Conservation (phyloP, 2,888 invertebrate genomes). For the Catonia carolina region DNA sequence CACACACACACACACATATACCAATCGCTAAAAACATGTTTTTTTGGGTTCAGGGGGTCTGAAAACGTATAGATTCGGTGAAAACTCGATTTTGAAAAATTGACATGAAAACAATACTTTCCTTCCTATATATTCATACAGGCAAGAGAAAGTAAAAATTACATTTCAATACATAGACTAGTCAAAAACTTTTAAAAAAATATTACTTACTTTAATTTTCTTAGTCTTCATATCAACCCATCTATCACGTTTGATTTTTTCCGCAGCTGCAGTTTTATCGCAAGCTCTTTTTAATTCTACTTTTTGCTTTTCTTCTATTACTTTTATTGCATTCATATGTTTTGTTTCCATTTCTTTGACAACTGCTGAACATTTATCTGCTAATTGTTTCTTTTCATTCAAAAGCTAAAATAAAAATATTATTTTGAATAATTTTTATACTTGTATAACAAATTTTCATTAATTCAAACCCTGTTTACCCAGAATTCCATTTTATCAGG, state of each 20-base stretch:
- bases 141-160: no score
- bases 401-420: slow-evolving; percentile 55
- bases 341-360: slow-evolving; percentile 60
- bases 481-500: no score
- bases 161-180: not conserved
- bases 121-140: no score
- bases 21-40: no score
- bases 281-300: slow-evolving; percentile 67
- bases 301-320: slow-evolving; percentile 65
- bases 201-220: slow-evolving; percentile 64
- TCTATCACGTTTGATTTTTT: slow-evolving; percentile 64
- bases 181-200: not conserved
- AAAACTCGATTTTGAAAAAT: no score
- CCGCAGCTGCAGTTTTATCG: slow-evolving; percentile 69
- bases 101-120: no score
- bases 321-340: slow-evolving; percentile 57
- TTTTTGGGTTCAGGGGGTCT: no score
- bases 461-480: no score
- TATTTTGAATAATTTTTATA: not conserved
- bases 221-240: slow-evolving; percentile 80
- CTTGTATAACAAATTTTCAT: no score
- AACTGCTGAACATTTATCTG: slow-evolving; percentile 65
- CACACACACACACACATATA: no score
- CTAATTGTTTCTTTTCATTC: slow-evolving; percentile 68
- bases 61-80: no score